These are phyloP conservation scores for Acrossocheilus wenchowensis DNA, from an alignment of 2,797 vertebrate species.

Conservation along the genomic window DNA sequence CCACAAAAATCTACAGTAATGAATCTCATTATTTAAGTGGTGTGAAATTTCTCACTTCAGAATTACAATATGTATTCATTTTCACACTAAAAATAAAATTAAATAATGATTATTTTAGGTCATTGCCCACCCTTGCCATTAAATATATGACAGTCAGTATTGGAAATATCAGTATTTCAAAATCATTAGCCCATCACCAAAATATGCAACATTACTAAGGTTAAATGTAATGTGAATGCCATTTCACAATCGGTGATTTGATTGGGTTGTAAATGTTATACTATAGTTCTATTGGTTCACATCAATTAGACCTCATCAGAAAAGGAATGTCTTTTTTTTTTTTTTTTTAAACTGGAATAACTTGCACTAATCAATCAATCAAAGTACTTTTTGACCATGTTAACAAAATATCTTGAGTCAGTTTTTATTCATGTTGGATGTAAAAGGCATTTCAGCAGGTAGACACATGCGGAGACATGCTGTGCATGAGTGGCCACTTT, in stretches of 20 bases:
- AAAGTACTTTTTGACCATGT: neutral
- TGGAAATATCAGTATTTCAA: neutral
- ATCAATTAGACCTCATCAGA: neutral
- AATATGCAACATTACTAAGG: neutral
- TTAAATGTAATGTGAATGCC: neutral
- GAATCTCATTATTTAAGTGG: neutral
- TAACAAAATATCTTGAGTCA: neutral
- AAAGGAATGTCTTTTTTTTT: neutral
- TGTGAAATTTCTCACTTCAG: neutral
- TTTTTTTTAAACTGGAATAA: neutral
- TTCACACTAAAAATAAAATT: neutral
- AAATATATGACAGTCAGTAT: neutral
- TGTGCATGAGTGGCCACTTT: neutral
- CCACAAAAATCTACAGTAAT: neutral
- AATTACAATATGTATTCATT: neutral
- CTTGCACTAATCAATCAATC: neutral
- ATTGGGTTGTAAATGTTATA: neutral
- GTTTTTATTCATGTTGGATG: neutral
- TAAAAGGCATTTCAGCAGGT: neutral
- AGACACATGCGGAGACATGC: neutral
- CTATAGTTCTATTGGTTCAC: neutral
- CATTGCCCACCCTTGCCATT: neutral
- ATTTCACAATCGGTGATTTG: neutral
- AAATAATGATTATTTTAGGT: neutral
- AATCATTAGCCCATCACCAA: neutral